Conservation (phyloP, 2,113 vertebrate genomes). For the Heptranchias perlo region DNA sequence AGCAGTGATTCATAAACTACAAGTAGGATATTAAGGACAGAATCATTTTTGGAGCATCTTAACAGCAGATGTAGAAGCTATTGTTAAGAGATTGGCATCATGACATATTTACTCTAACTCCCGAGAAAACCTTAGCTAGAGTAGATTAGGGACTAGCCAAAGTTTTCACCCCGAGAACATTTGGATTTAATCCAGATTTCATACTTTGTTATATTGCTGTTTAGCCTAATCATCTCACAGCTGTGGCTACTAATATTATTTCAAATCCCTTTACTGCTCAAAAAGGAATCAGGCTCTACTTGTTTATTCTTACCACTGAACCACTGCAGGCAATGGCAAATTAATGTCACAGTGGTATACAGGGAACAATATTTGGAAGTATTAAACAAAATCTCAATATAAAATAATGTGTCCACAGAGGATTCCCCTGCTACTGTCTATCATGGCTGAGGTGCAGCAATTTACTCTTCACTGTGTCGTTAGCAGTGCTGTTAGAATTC, state of each 20-base stretch:
- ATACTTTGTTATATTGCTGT: slow-evolving; percentile 10
- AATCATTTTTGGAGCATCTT: not conserved
- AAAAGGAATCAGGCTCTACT: slow-evolving; percentile 15
- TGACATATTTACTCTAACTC: not conserved
- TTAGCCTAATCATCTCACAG: slow-evolving; percentile 15
- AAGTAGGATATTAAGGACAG: not conserved
- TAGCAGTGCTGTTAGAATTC: not conserved
- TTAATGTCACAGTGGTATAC: slow-evolving; percentile 29
- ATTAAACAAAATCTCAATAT: slow-evolving; percentile 36
- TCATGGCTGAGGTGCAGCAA: not conserved
- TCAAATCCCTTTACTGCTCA: slow-evolving; percentile 19
- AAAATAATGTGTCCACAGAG: not conserved
- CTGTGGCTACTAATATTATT: slow-evolving; percentile 28
- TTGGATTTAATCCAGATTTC: slow-evolving; percentile 34
- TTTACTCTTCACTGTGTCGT: not conserved
- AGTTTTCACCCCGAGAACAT: slow-evolving; percentile 24
- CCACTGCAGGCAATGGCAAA: slow-evolving; percentile 37
- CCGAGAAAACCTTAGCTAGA: not conserved
- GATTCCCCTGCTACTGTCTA: not conserved
- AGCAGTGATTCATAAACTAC: not conserved
- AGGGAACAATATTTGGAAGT: slow-evolving; percentile 32
- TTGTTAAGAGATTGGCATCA: not conserved
- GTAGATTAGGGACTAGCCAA: not conserved
- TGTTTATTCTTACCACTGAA: slow-evolving; percentile 26
- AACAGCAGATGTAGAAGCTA: not conserved